These are phyloP conservation scores for Macropodus opercularis DNA, from an alignment of 2,797 vertebrate genomes.

Conservation along the genomic window DNA sequence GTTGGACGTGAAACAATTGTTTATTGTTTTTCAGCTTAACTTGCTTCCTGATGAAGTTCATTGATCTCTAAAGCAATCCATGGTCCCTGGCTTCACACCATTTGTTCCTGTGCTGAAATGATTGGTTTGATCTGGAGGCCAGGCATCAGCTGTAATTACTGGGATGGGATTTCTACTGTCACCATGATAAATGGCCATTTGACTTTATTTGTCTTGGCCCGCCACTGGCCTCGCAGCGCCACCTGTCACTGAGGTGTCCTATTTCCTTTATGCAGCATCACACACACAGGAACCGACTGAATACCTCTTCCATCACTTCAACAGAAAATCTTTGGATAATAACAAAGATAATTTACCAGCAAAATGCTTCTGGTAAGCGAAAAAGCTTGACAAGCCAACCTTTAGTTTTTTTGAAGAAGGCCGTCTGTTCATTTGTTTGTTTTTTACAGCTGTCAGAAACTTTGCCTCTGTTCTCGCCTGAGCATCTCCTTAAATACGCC, in stretches of 20 bases:
- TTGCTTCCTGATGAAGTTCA: conserved; percentile 73
- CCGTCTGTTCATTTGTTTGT: conserved; percentile 18
- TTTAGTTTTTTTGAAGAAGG: conserved; percentile 25
- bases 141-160: conserved; percentile 73
- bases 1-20: conserved; percentile 67
- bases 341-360: conserved; percentile 45
- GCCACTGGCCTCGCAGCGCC: conserved; percentile 47
- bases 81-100: conserved; percentile 41
- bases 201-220: conserved; percentile 73
- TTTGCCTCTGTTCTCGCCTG: conserved; percentile 19
- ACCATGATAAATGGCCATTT: conserved; percentile 73
- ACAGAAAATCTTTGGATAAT: conserved; percentile 70
- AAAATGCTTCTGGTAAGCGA: conserved; percentile 37
- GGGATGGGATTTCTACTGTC: conserved; percentile 74
- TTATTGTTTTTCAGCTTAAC: conserved; percentile 73
- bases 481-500: conserved; percentile 20
- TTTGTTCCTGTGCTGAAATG: conserved; percentile 63
- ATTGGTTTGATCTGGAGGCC: conserved; percentile 63
- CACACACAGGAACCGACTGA: conserved; percentile 56
- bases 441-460: conserved; percentile 31
- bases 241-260: conserved; percentile 63
- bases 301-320: conserved; percentile 63
- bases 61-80: conserved; percentile 69
- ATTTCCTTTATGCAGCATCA: conserved; percentile 70
- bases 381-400: conserved; percentile 30